phyloP scores from a whole-genome alignment of 1,140 invertebrate species.

The Drosophila funebris region DNA sequence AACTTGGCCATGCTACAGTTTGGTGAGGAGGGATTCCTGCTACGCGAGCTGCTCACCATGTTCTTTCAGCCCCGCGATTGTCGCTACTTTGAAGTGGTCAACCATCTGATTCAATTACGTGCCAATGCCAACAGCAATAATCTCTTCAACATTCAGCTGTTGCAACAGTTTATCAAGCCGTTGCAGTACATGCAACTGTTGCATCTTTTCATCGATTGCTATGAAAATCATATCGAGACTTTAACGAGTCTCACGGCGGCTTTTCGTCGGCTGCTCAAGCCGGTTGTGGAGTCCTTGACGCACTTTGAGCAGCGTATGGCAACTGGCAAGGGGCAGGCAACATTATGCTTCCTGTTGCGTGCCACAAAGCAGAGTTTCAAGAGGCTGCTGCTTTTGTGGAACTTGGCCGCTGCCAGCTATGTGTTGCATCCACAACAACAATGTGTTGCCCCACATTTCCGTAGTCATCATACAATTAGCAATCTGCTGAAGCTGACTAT shows the following conservation, averaged over 20 bases:
- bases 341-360: neutral
- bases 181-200: constrained; percentile 39
- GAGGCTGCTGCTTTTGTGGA: constrained; percentile 1
- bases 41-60: constrained; percentile 28
- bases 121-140: neutral
- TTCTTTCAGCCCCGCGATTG: constrained; percentile 22
- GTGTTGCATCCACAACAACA: neutral
- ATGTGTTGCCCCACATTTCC: neutral
- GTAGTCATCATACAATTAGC: constrained; percentile 2
- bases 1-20: neutral
- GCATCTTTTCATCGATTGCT: constrained; percentile 6
- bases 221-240: constrained; percentile 4
- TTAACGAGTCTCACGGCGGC: neutral
- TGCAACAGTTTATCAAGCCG: neutral
- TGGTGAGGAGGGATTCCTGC: constrained; percentile 5
- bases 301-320: constrained; percentile 4
- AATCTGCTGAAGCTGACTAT: neutral
- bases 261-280: constrained; percentile 29
- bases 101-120: neutral
- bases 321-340: neutral
- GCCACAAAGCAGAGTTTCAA: neutral
- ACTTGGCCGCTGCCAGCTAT: neutral
- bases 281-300: constrained; percentile 37
- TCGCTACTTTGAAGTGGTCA: constrained; percentile 3
- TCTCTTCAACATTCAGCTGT: neutral